A percentile compares a stretch with the other conserved stretches of the same genome.
phyloP scores from a whole-genome alignment of 1,140 invertebrate genomes.

The Drosophila kepulauana region DNA sequence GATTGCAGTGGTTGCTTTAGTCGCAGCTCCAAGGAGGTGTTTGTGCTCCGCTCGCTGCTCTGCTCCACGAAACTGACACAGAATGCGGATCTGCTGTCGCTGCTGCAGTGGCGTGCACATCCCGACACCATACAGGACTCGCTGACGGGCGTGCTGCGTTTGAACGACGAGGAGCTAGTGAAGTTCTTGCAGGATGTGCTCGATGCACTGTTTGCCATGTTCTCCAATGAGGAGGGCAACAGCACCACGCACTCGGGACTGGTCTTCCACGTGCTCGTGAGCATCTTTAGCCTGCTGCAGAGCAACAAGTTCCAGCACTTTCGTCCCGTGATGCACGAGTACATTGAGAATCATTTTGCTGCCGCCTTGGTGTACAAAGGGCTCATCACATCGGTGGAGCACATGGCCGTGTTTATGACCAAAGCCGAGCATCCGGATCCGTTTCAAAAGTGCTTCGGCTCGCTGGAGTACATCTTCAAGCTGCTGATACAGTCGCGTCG shows the following conservation, averaged over 20 bases:
- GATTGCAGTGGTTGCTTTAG: slow-evolving; percentile 88
- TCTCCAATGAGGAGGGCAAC: slow-evolving; percentile 97
- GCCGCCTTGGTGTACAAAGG: slow-evolving; percentile 98
- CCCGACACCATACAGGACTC: slow-evolving; percentile 95
- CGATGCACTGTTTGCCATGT: slow-evolving; percentile 97
- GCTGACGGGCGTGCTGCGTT: slow-evolving; percentile 90
- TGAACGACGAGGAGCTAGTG: slow-evolving; percentile 96
- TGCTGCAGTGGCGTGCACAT: slow-evolving; percentile 96
- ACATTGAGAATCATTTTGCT: slow-evolving; percentile 97
- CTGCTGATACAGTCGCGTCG: slow-evolving; percentile 96
- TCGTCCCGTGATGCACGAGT: slow-evolving; percentile 97
- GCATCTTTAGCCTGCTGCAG: slow-evolving; percentile 96
- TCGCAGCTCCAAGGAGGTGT: slow-evolving; percentile 93
- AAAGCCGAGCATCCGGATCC: slow-evolving; percentile 94
- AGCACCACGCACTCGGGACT: slow-evolving; percentile 89
- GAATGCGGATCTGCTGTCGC: slow-evolving; percentile 94
- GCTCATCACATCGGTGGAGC: slow-evolving; percentile 94
- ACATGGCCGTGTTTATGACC: slow-evolving; percentile 95
- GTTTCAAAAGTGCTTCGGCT: slow-evolving; percentile 95
- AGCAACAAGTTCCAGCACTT: slow-evolving; percentile 98
- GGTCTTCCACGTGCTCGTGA: slow-evolving; percentile 91
- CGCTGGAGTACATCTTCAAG: slow-evolving; percentile 97
- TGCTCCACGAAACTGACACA: slow-evolving; percentile 98
- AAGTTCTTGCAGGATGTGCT: slow-evolving; percentile 98
- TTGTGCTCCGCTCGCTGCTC: slow-evolving; percentile 93